Base-by-base conservation (phyloP, 1,140 invertebrate genomes). In the Halictus rubicundus region DNA sequence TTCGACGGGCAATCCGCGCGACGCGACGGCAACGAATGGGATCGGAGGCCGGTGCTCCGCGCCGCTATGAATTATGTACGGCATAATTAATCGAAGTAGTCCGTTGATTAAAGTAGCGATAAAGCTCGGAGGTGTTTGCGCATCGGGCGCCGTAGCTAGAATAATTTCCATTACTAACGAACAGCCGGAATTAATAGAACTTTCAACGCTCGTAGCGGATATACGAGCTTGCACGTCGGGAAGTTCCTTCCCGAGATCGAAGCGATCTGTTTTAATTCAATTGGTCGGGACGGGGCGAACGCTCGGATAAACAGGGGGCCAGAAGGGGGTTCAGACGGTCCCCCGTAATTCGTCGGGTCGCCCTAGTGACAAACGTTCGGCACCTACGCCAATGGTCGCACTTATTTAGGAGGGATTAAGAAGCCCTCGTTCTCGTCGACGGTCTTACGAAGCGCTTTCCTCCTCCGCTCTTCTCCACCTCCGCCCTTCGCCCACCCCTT, bases 101-200 rank as follows among this genome's bases (percentile, higher is more conserved):
- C 84, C 84, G 77, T 80, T 82, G 85, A 86, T 86, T 86, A 85
- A 80, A 83, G 81, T 83, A 73, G 69, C 73, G 81, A 86, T 86
- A 80, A 86, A 86, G 64, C 73, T 75, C 32, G n/a, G 65, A 85
- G 64, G 76, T 83, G 81, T 83, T 86, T 86, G 80, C 79, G 69
- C 80, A 57, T 72, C 73, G 68, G 23, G 72, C 23, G 25, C 21
- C n/a, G 70, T 57, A 69, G 70, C 80, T 85, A 82, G 76, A 65
- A 86, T 85, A 86, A 86, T 85, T 86, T 86, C 80, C 84, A 85
- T 86, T 85, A 82, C 84, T 85, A 82, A 86, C 83, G 83, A 80
- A 82, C 71, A 80, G 68, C 25, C 76, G 84, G 80, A 86, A 86
- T 86, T 85, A 82, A 82, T 86, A 85, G 76, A 86, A 76, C 75